Conservation (phyloP, 2,888 invertebrate genomes). For the Pristionchus mayeri region DNA sequence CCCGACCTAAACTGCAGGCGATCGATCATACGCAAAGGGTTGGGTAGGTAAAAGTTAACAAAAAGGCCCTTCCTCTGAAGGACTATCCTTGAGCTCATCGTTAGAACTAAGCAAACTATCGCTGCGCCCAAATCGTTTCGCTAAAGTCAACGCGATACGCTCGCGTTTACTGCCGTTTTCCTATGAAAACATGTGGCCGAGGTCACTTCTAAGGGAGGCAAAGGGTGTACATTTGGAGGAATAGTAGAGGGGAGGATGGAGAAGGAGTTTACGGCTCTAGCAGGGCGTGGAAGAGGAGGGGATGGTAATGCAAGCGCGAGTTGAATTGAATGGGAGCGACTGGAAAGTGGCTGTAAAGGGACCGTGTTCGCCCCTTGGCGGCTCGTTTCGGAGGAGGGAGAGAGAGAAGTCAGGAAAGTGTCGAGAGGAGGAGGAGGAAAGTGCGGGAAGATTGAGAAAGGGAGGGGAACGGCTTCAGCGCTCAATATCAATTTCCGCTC, state of each 20-base stretch:
- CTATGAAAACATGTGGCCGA: conserved; percentile 43
- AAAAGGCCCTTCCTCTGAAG: too few species aligned
- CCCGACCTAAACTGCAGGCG: too few species aligned
- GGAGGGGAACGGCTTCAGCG: background rate
- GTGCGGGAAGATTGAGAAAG: background rate
- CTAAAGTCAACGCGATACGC: background rate
- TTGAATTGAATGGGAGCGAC: conserved; percentile 43
- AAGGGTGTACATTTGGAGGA: conserved; percentile 42
- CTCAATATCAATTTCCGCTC: conserved; percentile 17
- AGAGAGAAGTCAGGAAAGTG: background rate
- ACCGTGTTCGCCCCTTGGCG: background rate
- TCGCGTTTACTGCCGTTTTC: conserved; percentile 18
- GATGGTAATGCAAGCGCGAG: conserved; percentile 19
- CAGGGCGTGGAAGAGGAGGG: background rate
- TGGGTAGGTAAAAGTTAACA: too few species aligned
- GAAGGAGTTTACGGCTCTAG: conserved; percentile 22
- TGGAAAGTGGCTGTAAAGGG: conserved; percentile 12
- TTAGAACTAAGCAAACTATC: too few species aligned
- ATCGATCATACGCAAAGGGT: too few species aligned
- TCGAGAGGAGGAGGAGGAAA: background rate
- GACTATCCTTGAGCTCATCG: too few species aligned
- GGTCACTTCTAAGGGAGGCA: conserved; percentile 47
- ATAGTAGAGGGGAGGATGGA: conserved; percentile 38
- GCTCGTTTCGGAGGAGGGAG: background rate
- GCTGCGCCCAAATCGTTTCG: background rate